Percentiles rank a stretch among this genome's conserved stretches.
Conservation (phyloP, 2,113 vertebrate genomes). For the Oncorhynchus clarkii region DNA sequence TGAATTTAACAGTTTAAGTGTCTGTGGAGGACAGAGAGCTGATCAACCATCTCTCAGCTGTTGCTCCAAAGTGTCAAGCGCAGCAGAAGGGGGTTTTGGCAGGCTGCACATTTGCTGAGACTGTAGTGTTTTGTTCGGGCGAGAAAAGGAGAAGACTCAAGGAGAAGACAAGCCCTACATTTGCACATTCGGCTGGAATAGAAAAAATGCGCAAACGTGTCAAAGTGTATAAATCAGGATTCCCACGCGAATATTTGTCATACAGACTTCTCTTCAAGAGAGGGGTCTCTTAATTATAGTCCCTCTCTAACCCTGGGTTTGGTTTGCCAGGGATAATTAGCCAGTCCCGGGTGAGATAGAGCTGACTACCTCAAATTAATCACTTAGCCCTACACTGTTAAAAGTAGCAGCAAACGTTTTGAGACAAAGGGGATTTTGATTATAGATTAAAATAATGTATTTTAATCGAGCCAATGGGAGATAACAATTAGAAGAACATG, state of each 20-base stretch:
- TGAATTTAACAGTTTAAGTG: conserved; percentile 3
- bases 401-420: too few relatives aligned
- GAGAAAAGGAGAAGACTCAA: neutral
- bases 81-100: conserved; percentile 39
- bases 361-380: conserved; percentile 6
- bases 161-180: conserved; percentile 15
- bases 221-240: conserved; percentile 41
- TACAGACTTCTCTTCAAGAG: conserved; percentile 19
- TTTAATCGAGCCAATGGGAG: neutral
- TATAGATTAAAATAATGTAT: too few relatives aligned
- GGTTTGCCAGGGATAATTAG: conserved; percentile 31
- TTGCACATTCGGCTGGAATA: neutral
- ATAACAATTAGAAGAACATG: neutral
- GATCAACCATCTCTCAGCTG: conserved; percentile 56
- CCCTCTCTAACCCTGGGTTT: conserved; percentile 49
- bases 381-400: too few relatives aligned
- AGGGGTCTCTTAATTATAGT: conserved; percentile 55
- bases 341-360: conserved; percentile 31
- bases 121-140: conserved; percentile 19
- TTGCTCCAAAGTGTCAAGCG: conserved; percentile 38
- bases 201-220: conserved; percentile 40
- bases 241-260: conserved; percentile 33
- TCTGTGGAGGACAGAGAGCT: conserved; percentile 24
- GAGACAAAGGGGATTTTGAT: too few relatives aligned
- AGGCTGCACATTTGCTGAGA: conserved; percentile 15